Conservation (phyloP, 2,113 vertebrate species). For the Tragelaphus imberbis region DNA sequence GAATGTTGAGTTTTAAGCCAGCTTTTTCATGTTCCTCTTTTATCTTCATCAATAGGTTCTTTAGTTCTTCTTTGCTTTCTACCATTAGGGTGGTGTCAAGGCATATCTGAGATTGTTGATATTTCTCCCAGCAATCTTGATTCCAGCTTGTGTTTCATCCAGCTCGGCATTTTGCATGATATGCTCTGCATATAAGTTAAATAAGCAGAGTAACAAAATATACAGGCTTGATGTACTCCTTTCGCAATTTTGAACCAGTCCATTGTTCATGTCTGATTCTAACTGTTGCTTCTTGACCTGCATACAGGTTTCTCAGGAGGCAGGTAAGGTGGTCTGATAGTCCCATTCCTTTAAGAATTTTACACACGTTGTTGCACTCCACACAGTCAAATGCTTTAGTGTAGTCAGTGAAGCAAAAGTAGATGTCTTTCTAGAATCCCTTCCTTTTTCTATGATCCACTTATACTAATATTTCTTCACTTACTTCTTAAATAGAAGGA, state of each 20-base stretch:
- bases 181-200: neutral
- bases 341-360: neutral
- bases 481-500: neutral
- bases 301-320: neutral
- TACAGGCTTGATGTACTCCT: neutral
- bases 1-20: neutral
- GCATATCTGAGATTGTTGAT: neutral
- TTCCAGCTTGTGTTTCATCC: neutral
- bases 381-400: neutral
- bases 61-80: neutral
- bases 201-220: neutral
- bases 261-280: neutral
- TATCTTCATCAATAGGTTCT: neutral
- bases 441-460: neutral
- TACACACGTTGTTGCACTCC: neutral
- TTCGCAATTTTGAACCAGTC: neutral
- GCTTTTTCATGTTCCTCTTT: neutral
- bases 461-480: neutral
- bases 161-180: neutral
- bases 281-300: neutral
- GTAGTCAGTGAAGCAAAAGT: neutral
- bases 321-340: neutral
- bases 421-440: neutral
- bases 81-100: neutral
- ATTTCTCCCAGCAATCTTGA: neutral